Evolutionary conservation across 2,113 vertebrate species (phyloP), one percentile per base, ranked within the genome.

Genomic region (Nibea coibor): DNA sequence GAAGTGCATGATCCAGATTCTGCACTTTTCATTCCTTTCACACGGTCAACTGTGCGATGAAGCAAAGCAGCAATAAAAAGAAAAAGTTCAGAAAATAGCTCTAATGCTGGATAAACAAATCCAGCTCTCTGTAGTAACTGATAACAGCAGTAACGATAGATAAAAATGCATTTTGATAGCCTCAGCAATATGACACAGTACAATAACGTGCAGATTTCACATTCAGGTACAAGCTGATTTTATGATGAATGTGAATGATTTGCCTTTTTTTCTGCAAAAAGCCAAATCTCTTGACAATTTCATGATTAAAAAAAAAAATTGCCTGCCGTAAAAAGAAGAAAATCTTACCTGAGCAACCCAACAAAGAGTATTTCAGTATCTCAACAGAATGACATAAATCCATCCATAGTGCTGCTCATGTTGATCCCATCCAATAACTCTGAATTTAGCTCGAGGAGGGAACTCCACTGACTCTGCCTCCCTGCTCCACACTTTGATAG

Each of bases 271-370:
- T 3, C 66, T 31, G 31, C 31, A 64, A 39, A 48, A 70, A 48
- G 10, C 35, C 15, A 14, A 57, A 70, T 28, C 61, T 65, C 35
- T 17, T 54, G 12, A 77, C 65, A 80, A 35, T 10, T 9, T 22
- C 35, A 67, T 66, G 28, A 61, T 26, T n/a, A n/a, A n/a, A n/a
- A n/a, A n/a, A n/a, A n/a, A n/a, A n/a, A n/a, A n/a, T n/a, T n/a
- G n/a, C n/a, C n/a, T 8, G 24, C 8, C 63, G 22, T 3, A 72
- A 9, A 71, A 28, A 62, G 35, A 75, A 31, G 22, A 28, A 79
- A 12, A 50, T 83, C 96, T 97, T 96, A 98, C 97, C 97, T 97
- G 96, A 96, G 91, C 95, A 95, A 96, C 95, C 95, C 95, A 94
- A 92, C 93, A 95, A 94, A 86, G 92, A 96, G 93, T 94, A 94